phyloP scores from a whole-genome alignment of 2,797 vertebrate species.

The Leptoclinus maculatus region DNA sequence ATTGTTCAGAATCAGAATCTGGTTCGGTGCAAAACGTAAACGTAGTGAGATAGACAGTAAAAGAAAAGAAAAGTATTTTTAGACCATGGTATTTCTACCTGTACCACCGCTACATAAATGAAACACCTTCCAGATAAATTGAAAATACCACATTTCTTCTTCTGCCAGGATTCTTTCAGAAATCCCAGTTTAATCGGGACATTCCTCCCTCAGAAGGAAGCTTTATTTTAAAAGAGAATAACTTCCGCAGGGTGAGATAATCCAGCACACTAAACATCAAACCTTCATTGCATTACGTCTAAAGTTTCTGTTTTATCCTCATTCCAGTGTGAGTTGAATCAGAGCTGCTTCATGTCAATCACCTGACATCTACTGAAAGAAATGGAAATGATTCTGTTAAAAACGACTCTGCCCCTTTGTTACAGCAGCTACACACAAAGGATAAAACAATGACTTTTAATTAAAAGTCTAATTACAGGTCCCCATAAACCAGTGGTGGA shows the following conservation, averaged over 20 bases:
- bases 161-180: neutral
- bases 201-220: slow-evolving; percentile 10
- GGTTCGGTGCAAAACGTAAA: too few relatives aligned
- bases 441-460: too few relatives aligned
- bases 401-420: neutral
- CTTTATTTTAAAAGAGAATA: slow-evolving; percentile 13
- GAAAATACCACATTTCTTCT: neutral
- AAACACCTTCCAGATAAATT: neutral
- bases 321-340: neutral
- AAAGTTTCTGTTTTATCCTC: slow-evolving; percentile 10
- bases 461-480: neutral
- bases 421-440: neutral
- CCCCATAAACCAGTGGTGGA: neutral
- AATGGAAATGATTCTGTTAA: neutral
- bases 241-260: slow-evolving; percentile 35
- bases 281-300: neutral
- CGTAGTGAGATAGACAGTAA: neutral
- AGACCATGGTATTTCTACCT: neutral
- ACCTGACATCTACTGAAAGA: slow-evolving; percentile 12
- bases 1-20: neutral
- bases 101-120: neutral
- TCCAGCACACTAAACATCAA: slow-evolving; percentile 20
- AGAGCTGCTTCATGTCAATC: slow-evolving; percentile 27
- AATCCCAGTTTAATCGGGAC: neutral
- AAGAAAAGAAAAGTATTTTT: neutral